Percentiles rank a stretch among this genome's conserved stretches.
These are phyloP conservation scores for Phenganax subtilis DNA, from an alignment of 92 coral and sea anemone genomes.

Conservation along the genomic window DNA sequence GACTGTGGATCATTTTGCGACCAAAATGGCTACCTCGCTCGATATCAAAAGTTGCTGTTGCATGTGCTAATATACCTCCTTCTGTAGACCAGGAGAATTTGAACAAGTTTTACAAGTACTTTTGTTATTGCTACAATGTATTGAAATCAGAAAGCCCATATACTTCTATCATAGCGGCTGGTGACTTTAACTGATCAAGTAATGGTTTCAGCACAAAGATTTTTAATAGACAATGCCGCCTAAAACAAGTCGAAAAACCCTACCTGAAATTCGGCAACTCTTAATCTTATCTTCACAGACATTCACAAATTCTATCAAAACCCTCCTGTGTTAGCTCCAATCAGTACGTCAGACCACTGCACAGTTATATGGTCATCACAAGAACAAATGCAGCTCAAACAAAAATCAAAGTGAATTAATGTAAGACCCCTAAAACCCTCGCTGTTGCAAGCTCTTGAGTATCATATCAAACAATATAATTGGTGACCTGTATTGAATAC, in stretches of 20 bases:
- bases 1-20: background rate
- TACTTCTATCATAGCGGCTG: background rate
- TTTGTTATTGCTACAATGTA: conserved; percentile 23
- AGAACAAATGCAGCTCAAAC: background rate
- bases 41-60: background rate
- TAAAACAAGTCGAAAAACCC: conserved; percentile 16
- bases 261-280: conserved; percentile 3
- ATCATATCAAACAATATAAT: conserved; percentile 8
- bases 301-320: background rate
- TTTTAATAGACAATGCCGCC: conserved; percentile 5
- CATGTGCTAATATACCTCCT: background rate
- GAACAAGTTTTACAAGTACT: background rate
- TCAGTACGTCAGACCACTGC: conserved; percentile 1
- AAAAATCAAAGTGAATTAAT: background rate
- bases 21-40: conserved; percentile 4
- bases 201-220: conserved; percentile 4
- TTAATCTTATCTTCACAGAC: background rate
- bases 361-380: conserved; percentile 11
- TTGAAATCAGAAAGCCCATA: conserved; percentile 27
- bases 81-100: conserved; percentile 1
- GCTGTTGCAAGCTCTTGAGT: conserved; percentile 1
- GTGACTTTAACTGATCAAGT: conserved; percentile 2
- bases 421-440: conserved; percentile 5
- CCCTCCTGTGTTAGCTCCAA: background rate
- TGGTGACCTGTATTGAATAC: no score